Base-by-base conservation (phyloP, 2,888 invertebrate species). In the Agonopterix alstromeriana region DNA sequence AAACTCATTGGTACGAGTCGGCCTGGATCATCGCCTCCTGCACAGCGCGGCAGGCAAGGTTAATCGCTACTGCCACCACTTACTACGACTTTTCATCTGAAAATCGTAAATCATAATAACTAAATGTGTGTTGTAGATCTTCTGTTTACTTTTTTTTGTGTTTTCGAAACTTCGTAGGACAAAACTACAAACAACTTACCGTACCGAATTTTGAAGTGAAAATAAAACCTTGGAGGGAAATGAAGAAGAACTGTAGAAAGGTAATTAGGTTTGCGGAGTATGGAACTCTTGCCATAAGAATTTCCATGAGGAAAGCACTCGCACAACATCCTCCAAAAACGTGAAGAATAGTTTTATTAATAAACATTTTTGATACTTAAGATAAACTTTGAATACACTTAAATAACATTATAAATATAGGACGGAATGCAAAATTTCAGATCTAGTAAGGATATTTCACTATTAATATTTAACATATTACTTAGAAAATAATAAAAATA, bases 251-350 rank as follows among this genome's bases (percentile, higher is more conserved):
- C 56, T 88, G 88, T 9, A 87, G 67, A 53, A 82, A 87, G 36
- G 88, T 85, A 41, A 88, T 69, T 17, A 88, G 71, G 66, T 83
- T 86, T 11, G 83, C 84, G 52, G 74, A 76, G 36, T 73, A 59
- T 1, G 87, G 75, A 27, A 65, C 69, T 47, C 59, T 74, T 42
- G 75, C 63, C 83, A 88, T 84, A 49, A 87, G 59, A 52, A 86
- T 71, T 80, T 88, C 88, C 87, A 88, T 86, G 4, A 85, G 57
- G 63, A 82, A 83, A 44, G 84, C 70, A 59, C 81, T 85, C 2
- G 68, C 57, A 58, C 87, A 84, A 58, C 88, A 88, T 49, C 83
- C 74, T 38, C 72, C 11, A 53, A 87, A 82, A 53, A 86, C 81
- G 57, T 84, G 76, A 0, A 57, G 27, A 36, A 70, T 60, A n/a